These are phyloP conservation scores for Dynastes maya DNA, from an alignment of 2,888 invertebrate species.

Conservation along the genomic window DNA sequence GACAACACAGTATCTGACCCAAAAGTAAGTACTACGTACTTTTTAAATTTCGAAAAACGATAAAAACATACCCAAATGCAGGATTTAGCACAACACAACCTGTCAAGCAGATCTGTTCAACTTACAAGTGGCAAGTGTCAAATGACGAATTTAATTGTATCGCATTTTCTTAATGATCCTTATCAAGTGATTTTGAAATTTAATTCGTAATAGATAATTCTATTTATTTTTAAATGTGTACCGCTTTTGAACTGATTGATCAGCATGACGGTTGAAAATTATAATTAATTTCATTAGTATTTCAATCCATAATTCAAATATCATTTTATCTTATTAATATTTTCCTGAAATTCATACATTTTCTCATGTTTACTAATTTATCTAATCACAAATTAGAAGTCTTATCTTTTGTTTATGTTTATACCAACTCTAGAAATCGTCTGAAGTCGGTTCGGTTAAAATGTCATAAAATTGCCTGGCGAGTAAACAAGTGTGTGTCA, in stretches of 20 bases:
- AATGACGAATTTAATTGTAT: slow-evolving; percentile 29
- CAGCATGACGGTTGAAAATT: background rate
- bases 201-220: slow-evolving; percentile 11
- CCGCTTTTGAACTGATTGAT: background rate
- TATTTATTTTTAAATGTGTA: background rate
- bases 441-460: slow-evolving; percentile 42
- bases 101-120: slow-evolving; percentile 30
- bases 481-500: slow-evolving; percentile 49
- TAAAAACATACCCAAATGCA: slow-evolving; percentile 16
- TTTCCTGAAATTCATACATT: too few species aligned
- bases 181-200: slow-evolving; percentile 34
- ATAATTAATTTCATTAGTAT: background rate
- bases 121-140: slow-evolving; percentile 35
- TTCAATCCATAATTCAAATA: too few species aligned
- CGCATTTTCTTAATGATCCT: slow-evolving; percentile 25
- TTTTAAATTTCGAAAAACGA: slow-evolving; percentile 29
- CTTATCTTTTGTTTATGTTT: slow-evolving; percentile 33
- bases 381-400: slow-evolving; percentile 23
- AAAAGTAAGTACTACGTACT: slow-evolving; percentile 76
- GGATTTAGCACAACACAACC: slow-evolving; percentile 9
- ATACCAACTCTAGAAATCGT: slow-evolving; percentile 19
- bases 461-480: slow-evolving; percentile 44
- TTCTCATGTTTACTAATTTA: slow-evolving; percentile 15
- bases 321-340: too few species aligned
- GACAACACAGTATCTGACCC: slow-evolving; percentile 83